phyloP scores from a whole-genome alignment of 2,888 invertebrate species.

The Gisinianus flammeolus region DNA sequence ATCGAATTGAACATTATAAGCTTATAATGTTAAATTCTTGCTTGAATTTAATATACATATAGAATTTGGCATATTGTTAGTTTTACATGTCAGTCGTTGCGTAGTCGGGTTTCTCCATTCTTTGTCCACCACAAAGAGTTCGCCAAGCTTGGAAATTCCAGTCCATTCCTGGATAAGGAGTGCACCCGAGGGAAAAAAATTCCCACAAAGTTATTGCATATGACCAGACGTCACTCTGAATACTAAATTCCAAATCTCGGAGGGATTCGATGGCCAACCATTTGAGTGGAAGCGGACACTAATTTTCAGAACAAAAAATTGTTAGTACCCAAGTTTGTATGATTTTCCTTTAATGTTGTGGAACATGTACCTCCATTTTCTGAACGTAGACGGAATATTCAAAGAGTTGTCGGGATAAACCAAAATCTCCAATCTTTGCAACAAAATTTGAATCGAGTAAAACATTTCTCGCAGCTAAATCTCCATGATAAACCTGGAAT shows the following conservation, averaged over 20 bases:
- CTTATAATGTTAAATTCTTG: too few species aligned
- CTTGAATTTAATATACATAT: too few species aligned
- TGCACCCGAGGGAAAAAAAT: slow-evolving; percentile 29
- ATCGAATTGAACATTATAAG: too few species aligned
- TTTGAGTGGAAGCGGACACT: slow-evolving; percentile 42
- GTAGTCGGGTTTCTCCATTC: slow-evolving; percentile 32
- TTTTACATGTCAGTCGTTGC: slow-evolving; percentile 10
- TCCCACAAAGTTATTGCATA: slow-evolving; percentile 39
- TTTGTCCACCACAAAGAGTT: slow-evolving; percentile 17
- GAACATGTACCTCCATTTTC: neutral
- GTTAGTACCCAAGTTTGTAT: neutral
- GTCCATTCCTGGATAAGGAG: slow-evolving; percentile 37
- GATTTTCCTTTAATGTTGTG: neutral
- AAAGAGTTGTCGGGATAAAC: neutral
- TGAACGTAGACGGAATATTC: slow-evolving; percentile 24
- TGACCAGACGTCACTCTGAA: slow-evolving; percentile 39
- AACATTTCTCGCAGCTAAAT: slow-evolving; percentile 28
- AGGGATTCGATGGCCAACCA: slow-evolving; percentile 42
- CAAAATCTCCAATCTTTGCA: slow-evolving; percentile 36
- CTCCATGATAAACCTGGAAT: slow-evolving; percentile 29
- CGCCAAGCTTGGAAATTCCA: slow-evolving; percentile 39
- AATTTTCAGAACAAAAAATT: neutral
- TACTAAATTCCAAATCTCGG: slow-evolving; percentile 37
- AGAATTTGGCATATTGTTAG: too few species aligned
- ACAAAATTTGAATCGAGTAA: neutral